phyloP scores from a whole-genome alignment of 2,113 vertebrate species.

The Nycticryphes semicollaris region DNA sequence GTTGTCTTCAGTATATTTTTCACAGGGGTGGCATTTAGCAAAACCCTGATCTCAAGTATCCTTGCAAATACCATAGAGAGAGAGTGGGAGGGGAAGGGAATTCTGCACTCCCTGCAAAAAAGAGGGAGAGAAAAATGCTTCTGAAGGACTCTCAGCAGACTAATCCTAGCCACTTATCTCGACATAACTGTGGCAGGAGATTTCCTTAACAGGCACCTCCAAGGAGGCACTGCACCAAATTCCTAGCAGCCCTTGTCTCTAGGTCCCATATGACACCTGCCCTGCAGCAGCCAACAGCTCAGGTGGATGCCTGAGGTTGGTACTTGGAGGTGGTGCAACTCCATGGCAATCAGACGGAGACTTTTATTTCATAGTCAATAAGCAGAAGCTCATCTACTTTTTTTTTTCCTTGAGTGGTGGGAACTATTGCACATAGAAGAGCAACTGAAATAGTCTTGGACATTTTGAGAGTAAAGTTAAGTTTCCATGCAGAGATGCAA shows the following conservation, averaged over 20 bases:
- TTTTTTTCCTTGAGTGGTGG: not conserved
- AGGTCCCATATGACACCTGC: too few species aligned
- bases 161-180: not conserved
- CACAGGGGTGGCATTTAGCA: not conserved
- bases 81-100: not conserved
- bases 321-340: not conserved
- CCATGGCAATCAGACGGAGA: accelerated
- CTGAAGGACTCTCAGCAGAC: not conserved
- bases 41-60: not conserved
- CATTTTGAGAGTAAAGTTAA: not conserved
- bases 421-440: not conserved
- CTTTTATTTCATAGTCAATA: not conserved
- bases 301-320: not conserved
- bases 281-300: not conserved
- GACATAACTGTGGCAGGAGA: not conserved
- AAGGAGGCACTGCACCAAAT: not conserved
- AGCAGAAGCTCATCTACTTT: not conserved
- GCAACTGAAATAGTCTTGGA: not conserved
- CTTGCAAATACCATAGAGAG: not conserved
- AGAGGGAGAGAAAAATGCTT: not conserved
- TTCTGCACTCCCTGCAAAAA: not conserved
- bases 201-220: not conserved
- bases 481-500: not conserved
- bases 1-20: not conserved
- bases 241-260: not conserved